Evolutionary conservation across 1,140 invertebrate species (phyloP).

Genomic region (Drosophila cardini): DNA sequence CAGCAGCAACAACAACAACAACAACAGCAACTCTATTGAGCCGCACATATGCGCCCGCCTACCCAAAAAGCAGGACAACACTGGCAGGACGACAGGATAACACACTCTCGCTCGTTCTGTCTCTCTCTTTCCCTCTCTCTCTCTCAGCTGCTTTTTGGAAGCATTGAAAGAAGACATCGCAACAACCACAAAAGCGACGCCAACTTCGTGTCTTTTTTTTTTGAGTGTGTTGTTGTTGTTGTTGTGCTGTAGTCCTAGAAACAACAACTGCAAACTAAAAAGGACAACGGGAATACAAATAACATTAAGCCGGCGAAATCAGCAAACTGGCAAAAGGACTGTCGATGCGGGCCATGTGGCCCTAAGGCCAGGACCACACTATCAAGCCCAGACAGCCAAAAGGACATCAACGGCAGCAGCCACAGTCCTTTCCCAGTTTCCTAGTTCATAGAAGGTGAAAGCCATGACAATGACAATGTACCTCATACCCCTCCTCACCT

Average conservation of each 20-base stretch:
- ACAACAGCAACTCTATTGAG: constrained; percentile 22
- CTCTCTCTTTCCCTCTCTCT: no score
- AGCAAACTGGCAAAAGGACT: constrained; percentile 62
- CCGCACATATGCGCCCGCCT: constrained; percentile 56
- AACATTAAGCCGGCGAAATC: constrained; percentile 80
- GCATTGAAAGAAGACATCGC: constrained; percentile 75
- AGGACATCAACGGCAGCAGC: constrained; percentile 66
- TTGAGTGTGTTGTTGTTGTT: constrained; percentile 28
- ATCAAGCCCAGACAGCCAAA: constrained; percentile 39
- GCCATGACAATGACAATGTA: constrained; percentile 80
- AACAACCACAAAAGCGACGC: constrained; percentile 66
- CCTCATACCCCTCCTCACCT: constrained; percentile 1
- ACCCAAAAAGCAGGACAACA: constrained; percentile 11
- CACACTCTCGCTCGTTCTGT: constrained; percentile 30
- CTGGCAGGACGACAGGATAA: constrained; percentile 39
- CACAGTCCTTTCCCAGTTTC: constrained; percentile 32
- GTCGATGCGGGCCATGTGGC: constrained; percentile 61
- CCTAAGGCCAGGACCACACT: constrained; percentile 35
- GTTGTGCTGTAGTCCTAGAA: constrained; percentile 59
- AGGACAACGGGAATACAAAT: constrained; percentile 82
- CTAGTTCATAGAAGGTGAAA: constrained; percentile 69
- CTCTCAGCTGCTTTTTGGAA: constrained; percentile 67
- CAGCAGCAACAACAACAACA: constrained; percentile 37
- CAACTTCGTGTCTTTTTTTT: constrained; percentile 19
- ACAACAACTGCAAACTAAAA: constrained; percentile 79